A percentile compares a stretch with the other conserved stretches of the same genome.
Conservation (phyloP, 2,888 invertebrate species). For the Heterodera filipjevi region DNA sequence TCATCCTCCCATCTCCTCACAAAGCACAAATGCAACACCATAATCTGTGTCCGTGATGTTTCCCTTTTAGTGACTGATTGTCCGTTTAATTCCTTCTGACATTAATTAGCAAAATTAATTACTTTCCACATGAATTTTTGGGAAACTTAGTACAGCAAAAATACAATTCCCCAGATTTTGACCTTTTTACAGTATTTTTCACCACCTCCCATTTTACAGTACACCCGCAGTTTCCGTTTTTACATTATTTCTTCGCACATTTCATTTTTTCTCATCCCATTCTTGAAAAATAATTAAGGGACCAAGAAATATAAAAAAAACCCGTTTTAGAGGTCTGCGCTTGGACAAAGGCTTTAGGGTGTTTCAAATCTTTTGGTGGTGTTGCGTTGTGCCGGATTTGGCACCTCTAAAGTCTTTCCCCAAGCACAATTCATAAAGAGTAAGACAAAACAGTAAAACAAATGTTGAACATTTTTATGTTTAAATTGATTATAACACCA, state of each 20-base stretch:
- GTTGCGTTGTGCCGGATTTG: background rate
- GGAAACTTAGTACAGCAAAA: no score
- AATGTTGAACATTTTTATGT: background rate
- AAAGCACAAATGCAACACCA: background rate
- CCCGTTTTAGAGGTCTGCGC: background rate
- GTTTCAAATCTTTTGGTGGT: background rate
- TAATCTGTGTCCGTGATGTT: background rate
- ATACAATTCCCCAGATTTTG: no score
- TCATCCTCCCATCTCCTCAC: background rate
- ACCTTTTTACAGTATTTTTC: no score
- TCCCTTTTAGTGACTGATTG: background rate
- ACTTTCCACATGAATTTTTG: no score
- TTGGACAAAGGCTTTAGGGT: background rate
- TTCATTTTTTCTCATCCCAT: no score
- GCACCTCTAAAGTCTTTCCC: conserved; percentile 8
- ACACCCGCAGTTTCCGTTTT: no score
- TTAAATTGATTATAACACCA: background rate
- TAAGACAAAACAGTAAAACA: background rate
- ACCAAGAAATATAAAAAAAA: no score
- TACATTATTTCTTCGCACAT: no score
- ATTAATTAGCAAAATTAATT: background rate
- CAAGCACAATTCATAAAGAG: background rate
- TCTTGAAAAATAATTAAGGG: no score
- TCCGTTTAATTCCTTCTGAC: background rate
- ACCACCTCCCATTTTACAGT: no score